Conservation (phyloP, 2,113 vertebrate genomes). For the Crotalus tigris region DNA sequence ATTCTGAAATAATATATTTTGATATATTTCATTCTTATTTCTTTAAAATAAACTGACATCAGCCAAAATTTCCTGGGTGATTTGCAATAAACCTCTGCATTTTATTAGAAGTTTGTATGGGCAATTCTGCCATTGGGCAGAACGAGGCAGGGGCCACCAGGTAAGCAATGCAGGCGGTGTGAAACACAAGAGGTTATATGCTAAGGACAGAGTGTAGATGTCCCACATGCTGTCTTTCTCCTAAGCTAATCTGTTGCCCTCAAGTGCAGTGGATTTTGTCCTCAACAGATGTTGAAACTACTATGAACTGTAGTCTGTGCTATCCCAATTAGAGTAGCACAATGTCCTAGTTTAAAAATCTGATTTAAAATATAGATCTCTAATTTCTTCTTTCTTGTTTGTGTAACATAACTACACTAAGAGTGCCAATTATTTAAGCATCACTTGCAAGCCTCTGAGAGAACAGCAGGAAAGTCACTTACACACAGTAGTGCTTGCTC, state of each 20-base stretch:
- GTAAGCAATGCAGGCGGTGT: neutral
- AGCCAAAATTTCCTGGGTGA: neutral
- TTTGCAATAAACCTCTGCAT: neutral
- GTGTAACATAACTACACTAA: neutral
- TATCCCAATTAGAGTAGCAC: neutral
- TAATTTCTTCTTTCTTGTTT: constrained; percentile 28
- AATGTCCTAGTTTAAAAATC: neutral
- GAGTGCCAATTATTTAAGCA: constrained; percentile 16
- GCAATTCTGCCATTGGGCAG: neutral
- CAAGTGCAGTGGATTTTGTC: neutral
- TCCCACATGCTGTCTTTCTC: neutral
- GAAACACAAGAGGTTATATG: neutral
- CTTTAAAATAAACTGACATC: neutral
- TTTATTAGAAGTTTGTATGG: constrained; percentile 31
- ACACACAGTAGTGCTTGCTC: constrained; percentile 22
- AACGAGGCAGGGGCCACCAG: neutral
- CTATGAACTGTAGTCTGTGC: neutral
- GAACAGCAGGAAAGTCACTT: constrained; percentile 39
- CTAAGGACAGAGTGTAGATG: neutral
- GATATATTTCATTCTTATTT: constrained; percentile 5
- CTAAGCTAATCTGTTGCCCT: neutral
- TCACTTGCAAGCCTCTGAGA: constrained; percentile 28
- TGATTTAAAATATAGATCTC: neutral
- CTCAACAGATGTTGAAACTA: neutral
- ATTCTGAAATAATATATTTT: neutral